Percentiles rank a stretch among this genome's conserved stretches.
Evolutionary conservation across 2,888 invertebrate species (phyloP).

Genomic region (Micoletzkya japonica): DNA sequence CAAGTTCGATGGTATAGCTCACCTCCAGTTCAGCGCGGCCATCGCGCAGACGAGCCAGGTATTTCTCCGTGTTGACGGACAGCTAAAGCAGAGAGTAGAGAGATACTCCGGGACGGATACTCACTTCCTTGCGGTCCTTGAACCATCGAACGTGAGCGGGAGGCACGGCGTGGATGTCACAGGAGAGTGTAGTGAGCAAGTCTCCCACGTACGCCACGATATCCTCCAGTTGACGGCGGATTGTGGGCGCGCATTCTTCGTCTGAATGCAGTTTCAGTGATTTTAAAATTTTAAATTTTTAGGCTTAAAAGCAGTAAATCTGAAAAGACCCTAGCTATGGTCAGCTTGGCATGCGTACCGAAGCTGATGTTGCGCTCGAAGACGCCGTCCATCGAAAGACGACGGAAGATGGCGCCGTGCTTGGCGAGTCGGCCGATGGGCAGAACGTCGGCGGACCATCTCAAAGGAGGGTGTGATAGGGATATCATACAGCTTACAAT

Average conservation of each 20-base stretch:
- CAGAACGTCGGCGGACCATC: constrained; percentile 60
- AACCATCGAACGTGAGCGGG: constrained; percentile 59
- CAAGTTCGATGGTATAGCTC: background rate
- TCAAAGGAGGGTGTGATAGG: background rate
- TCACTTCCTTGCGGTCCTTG: constrained; percentile 34
- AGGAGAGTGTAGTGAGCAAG: constrained; percentile 62
- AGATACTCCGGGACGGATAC: background rate
- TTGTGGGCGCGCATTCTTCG: constrained; percentile 60
- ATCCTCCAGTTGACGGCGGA: constrained; percentile 64
- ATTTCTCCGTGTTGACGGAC: constrained; percentile 58
- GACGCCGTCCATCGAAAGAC: constrained; percentile 65
- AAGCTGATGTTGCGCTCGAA: constrained; percentile 66
- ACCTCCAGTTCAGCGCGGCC: constrained; percentile 69
- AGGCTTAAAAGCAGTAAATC: no score
- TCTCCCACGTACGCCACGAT: constrained; percentile 61
- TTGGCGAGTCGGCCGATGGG: constrained; percentile 66
- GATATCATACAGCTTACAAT: no score
- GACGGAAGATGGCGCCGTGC: constrained; percentile 66
- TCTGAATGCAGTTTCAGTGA: constrained; percentile 36
- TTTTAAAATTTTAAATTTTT: no score
- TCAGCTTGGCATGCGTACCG: constrained; percentile 63
- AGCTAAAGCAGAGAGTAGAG: background rate
- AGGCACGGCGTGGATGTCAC: constrained; percentile 64
- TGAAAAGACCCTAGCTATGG: no score
- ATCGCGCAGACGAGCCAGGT: constrained; percentile 58